phyloP scores from a whole-genome alignment of 2,888 invertebrate genomes.

The Metellina segmentata region DNA sequence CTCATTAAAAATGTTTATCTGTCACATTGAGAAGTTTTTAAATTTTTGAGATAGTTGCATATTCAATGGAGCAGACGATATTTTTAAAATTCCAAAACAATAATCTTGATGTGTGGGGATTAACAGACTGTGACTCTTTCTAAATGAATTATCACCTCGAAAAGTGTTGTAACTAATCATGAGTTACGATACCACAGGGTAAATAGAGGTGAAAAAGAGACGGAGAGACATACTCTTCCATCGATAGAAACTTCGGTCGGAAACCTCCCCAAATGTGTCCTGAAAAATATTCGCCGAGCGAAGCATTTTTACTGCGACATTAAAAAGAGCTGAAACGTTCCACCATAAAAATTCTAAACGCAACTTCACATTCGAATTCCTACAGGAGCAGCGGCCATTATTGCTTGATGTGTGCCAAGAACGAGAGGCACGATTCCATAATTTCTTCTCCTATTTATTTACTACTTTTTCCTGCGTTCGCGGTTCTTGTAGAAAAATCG shows the following conservation, averaged over 20 bases:
- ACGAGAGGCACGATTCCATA: constrained; percentile 37
- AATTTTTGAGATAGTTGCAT: no score
- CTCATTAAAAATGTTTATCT: no score
- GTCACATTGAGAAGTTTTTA: no score
- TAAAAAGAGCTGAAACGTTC: constrained; percentile 1
- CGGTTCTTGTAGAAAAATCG: background rate
- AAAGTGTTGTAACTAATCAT: background rate
- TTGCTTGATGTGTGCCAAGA: constrained; percentile 22
- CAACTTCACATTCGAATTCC: constrained; percentile 40
- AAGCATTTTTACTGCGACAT: background rate
- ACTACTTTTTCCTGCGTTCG: background rate
- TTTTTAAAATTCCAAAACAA: no score
- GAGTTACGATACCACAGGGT: background rate
- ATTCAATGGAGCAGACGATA: no score
- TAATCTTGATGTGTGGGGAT: no score
- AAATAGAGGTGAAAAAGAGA: background rate
- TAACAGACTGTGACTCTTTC: background rate
- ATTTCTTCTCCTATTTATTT: constrained; percentile 15
- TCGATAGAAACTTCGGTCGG: background rate
- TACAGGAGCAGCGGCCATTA: constrained; percentile 32
- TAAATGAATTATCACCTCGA: background rate
- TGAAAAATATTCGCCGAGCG: background rate
- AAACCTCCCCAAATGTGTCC: background rate
- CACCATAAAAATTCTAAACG: constrained; percentile 29
- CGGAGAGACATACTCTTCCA: background rate